Base-by-base conservation (phyloP, 2,888 invertebrate species). In the Achlya flavicornis region DNA sequence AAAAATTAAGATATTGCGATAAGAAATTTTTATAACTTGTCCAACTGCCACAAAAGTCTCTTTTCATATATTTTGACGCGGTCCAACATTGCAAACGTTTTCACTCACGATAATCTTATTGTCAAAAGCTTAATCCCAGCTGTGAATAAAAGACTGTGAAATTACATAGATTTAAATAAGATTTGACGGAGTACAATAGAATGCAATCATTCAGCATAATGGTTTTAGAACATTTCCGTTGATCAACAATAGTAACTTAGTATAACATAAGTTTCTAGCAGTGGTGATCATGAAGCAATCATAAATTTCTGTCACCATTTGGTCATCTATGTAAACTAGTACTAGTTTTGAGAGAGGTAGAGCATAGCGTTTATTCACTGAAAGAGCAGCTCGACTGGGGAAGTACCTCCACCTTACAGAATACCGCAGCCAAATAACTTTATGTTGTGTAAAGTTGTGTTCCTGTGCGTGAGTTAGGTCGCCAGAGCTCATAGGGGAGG, bases 1-100 rank as follows among this genome's bases (percentile, higher is more conserved):
- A 60, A 60, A 60, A 60, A 60, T 60, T 60, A 60, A 60, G 60
- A 43, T 60, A 60, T 33, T 26, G 16, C 60, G 60, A 60, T 60
- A 60, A 60, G 60, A 43, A 11, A 41, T 41, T 41, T 33, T 59
- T 41, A 58, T 35, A 26, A 19, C 53, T 19, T 53, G 53, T 53
- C 19, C 11, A 41, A 41, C 60, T 60, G 60, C 19, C 43, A 26
- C 53, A 41, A 60, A 60, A 41, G 60, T 60, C 60, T 41, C 60
- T 43, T 60, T 41, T 60, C 26, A 60, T 7, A 3, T 19, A 53
- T 53, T 53, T 48, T 48, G 48, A 48, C 48, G 16, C 53, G 53
- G 53, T 53, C 19, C 53, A 19, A 53, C 10, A 16, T 53, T 10
- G 53, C 53, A 53, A 53, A 41, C 7, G 61, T 58, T 32, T 59